Evolutionary conservation across 2,888 invertebrate species (phyloP).

Genomic region (Lacanobia wlatinum): DNA sequence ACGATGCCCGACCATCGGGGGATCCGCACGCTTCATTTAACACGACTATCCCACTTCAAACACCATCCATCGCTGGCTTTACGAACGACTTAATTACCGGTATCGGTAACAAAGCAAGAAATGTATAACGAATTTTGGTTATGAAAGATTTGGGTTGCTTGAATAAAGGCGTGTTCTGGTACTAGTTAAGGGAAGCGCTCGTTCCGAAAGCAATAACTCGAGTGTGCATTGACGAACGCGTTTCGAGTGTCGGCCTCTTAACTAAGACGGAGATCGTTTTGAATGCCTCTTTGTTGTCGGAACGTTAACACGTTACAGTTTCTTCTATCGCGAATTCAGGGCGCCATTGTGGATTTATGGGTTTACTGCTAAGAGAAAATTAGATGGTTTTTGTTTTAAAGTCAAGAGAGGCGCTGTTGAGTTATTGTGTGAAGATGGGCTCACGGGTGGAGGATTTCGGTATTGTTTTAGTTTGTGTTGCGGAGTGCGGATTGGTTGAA

Average conservation of each 20-base stretch:
- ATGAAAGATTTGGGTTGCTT: background rate
- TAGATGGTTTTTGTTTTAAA: constrained; percentile 64
- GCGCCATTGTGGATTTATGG: constrained; percentile 60
- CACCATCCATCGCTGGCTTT: constrained; percentile 58
- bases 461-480: constrained; percentile 16
- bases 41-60: constrained; percentile 31
- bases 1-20: constrained; percentile 69
- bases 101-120: constrained; percentile 3
- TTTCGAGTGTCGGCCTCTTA: constrained; percentile 83
- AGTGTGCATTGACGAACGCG: constrained; percentile 87
- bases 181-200: constrained; percentile 75
- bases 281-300: constrained; percentile 81
- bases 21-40: constrained; percentile 70
- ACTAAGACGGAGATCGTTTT: constrained; percentile 84
- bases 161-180: constrained; percentile 52
- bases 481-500: background rate
- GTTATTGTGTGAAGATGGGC: constrained; percentile 3
- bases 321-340: constrained; percentile 59
- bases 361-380: constrained; percentile 65
- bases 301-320: constrained; percentile 72
- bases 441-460: constrained; percentile 3
- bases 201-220: constrained; percentile 84
- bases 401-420: constrained; percentile 39
- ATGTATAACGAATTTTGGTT: constrained; percentile 14
- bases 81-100: background rate